Evolutionary conservation across 2,888 invertebrate species (phyloP).

Genomic region (Nymphalis urticae): DNA sequence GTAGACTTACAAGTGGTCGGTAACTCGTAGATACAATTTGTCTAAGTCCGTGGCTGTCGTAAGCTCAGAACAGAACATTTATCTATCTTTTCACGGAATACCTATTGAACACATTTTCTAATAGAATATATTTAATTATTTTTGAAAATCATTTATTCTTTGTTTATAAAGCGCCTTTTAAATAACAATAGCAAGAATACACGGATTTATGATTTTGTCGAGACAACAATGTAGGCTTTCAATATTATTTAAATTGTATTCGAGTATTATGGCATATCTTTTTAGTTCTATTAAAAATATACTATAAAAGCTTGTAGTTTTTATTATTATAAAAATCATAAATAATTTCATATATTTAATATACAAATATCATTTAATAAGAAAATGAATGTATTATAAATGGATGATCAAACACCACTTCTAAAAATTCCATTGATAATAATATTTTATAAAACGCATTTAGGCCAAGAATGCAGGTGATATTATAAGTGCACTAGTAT

Average conservation of each 20-base stretch:
- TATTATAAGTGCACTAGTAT: too few species aligned
- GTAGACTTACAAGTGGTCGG: slow-evolving; percentile 22
- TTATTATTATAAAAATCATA: neutral
- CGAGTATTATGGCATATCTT: neutral
- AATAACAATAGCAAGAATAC: slow-evolving; percentile 9
- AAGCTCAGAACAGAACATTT: slow-evolving; percentile 21
- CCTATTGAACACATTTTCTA: neutral
- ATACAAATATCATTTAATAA: too few species aligned
- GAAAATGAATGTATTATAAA: too few species aligned
- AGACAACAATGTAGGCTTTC: slow-evolving; percentile 1
- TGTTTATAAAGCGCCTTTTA: slow-evolving; percentile 3
- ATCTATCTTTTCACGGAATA: slow-evolving; percentile 13
- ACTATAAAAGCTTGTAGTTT: neutral
- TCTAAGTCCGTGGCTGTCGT: slow-evolving; percentile 28
- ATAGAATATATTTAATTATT: neutral
- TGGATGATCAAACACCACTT: too few species aligned
- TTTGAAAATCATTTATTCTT: neutral
- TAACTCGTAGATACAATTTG: slow-evolving; percentile 32
- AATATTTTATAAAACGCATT: too few species aligned
- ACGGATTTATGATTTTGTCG: slow-evolving; percentile 2
- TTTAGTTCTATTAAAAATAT: neutral
- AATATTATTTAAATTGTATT: slow-evolving; percentile 2
- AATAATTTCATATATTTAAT: too few species aligned
- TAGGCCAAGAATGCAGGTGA: too few species aligned
- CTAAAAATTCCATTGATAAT: too few species aligned